Conservation (phyloP, 35 echinoderm and acorn worm species). For the Patiria miniata region DNA sequence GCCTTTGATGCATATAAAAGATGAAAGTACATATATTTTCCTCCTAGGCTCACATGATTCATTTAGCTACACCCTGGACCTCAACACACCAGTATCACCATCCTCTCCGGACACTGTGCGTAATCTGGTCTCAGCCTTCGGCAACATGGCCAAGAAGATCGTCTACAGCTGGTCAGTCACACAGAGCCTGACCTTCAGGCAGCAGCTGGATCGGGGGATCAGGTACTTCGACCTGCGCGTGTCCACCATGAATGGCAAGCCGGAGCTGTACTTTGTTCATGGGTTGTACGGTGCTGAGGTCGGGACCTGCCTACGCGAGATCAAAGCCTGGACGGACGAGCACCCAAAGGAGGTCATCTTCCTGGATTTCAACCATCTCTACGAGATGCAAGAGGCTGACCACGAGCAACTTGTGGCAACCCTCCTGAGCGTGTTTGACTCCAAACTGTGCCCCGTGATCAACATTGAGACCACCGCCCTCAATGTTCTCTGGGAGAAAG, state of each 20-base stretch:
- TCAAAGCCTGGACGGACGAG: constrained; percentile 59
- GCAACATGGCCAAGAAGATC: constrained; percentile 64
- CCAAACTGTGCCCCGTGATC: constrained; percentile 51
- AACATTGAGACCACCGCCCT: constrained; percentile 48
- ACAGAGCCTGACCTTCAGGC: constrained; percentile 63
- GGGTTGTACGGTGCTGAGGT: constrained; percentile 66
- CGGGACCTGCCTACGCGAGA: constrained; percentile 39
- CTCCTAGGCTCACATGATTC: constrained; percentile 78
- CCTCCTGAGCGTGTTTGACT: constrained; percentile 43
- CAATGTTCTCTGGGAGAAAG: constrained; percentile 66
- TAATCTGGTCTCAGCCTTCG: constrained; percentile 70
- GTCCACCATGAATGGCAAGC: constrained; percentile 34
- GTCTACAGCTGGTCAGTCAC: constrained; percentile 74
- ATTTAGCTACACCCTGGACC: constrained; percentile 65
- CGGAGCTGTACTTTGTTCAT: constrained; percentile 74
- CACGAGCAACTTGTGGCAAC: constrained; percentile 39
- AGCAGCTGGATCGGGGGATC: constrained; percentile 74
- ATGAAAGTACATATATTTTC: no score
- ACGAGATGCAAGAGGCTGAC: constrained; percentile 49
- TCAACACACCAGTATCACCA: constrained; percentile 52
- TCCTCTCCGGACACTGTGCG: constrained; percentile 81
- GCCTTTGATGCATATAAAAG: no score
- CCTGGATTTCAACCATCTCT: constrained; percentile 80
- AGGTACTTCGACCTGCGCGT: constrained; percentile 76
- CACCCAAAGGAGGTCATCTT: constrained; percentile 77